These are phyloP conservation scores for Lymantria dispar DNA, from an alignment of 2,888 invertebrate genomes.

Conservation along the genomic window DNA sequence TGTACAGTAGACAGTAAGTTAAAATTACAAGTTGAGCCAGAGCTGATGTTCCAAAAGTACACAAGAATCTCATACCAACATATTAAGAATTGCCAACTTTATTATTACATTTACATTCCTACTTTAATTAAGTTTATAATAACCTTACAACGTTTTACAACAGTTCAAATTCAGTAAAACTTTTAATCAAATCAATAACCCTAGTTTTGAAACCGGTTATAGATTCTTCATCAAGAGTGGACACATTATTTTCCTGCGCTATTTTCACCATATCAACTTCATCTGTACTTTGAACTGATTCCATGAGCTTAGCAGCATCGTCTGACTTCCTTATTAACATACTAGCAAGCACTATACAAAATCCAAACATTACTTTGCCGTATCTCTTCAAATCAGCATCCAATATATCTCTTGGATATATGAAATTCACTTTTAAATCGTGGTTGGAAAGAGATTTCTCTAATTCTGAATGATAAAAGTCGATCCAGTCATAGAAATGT, in stretches of 20 bases:
- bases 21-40: too few relatives aligned
- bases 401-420: slow-evolving; percentile 34
- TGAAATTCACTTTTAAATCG: slow-evolving; percentile 25
- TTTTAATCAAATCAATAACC: slow-evolving; percentile 35
- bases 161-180: slow-evolving; percentile 30
- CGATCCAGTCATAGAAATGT: slow-evolving; percentile 41
- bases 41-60: too few relatives aligned
- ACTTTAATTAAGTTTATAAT: too few relatives aligned
- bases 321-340: slow-evolving; percentile 28
- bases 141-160: slow-evolving; percentile 2
- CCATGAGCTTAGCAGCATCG: slow-evolving; percentile 23
- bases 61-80: too few relatives aligned
- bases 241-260: not conserved
- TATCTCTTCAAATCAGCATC: slow-evolving; percentile 37
- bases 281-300: slow-evolving; percentile 9
- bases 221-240: slow-evolving; percentile 16
- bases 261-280: not conserved
- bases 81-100: too few relatives aligned
- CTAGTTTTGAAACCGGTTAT: slow-evolving; percentile 18
- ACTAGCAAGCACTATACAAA: slow-evolving; percentile 18
- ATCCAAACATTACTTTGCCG: slow-evolving; percentile 23
- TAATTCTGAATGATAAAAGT: slow-evolving; percentile 37
- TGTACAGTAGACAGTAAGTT: too few relatives aligned
- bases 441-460: slow-evolving; percentile 30
- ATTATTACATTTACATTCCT: too few relatives aligned